Base-by-base conservation (phyloP, 2,888 invertebrate species). In the Caenorhabditis wallacei region DNA sequence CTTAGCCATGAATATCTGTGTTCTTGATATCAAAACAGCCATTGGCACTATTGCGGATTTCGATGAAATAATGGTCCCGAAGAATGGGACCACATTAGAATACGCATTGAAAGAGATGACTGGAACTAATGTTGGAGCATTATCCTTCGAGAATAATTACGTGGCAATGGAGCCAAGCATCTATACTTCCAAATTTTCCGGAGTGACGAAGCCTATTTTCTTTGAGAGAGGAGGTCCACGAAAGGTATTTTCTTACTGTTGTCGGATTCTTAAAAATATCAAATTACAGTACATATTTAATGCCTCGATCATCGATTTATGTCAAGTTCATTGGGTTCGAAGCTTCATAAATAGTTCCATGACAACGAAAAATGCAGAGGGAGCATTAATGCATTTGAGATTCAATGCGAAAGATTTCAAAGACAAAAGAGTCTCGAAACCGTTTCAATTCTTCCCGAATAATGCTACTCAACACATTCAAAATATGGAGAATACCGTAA, bases 1-100 rank as follows among this genome's bases (percentile, higher is more conserved):
- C 16, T 48, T 87, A 16, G 88, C 88, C 5, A 71, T 79, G 63
- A 88, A 88, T 63, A 82, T 86, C 20, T 87, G 87, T 54, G 40
- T 80, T 18, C 64, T 84, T 7, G 74, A 84, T 26, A 76, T 76
- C 13, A 72, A 57, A 37, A 79, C 85, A 8, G 35, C 68, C 11
- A 61, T 84, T 20, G 84, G 70, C 16, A 66, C 82, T 2, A 18
- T 83, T 2, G 85, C 86, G 5, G 88, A 88, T 56, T 74, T 88
- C 26, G 88, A 88, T 64, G 88, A 88, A 59, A 48, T 88, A 7
- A 61, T 78, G 68, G 78, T 69, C 0, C 54, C 78, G 2, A 20
- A 24, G 2, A 69, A 78, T 35, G 61, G 69, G 0, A 61, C 54
- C 1, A 18, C 48, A 1, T 43, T 78, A 22, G 69, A 78, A 26